These are phyloP conservation scores for Muricea muricata DNA, from an alignment of 92 coral and sea anemone genomes.

Conservation along the genomic window DNA sequence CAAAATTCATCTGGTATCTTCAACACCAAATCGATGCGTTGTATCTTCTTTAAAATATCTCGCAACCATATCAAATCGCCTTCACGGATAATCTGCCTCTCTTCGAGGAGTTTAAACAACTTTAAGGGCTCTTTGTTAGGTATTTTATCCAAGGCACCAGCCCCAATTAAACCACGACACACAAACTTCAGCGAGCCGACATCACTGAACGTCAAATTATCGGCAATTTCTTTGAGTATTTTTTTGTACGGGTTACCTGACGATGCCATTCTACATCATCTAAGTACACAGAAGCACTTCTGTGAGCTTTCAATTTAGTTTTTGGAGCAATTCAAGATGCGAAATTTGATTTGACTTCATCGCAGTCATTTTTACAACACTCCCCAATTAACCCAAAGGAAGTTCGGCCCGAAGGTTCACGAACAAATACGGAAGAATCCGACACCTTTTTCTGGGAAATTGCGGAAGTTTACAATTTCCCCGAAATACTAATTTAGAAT, in stretches of 20 bases:
- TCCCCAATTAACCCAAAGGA: background rate
- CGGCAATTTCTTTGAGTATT: slow-evolving; percentile 75
- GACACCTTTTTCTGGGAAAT: background rate
- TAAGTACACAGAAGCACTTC: background rate
- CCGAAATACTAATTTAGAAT: too few species aligned
- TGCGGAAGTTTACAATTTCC: background rate
- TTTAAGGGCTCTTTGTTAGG: background rate
- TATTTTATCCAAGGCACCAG: slow-evolving; percentile 26
- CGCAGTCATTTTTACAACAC: background rate
- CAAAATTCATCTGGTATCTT: slow-evolving; percentile 17
- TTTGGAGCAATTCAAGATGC: background rate
- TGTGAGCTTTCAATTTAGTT: background rate
- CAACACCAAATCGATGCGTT: slow-evolving; percentile 28
- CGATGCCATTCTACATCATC: background rate
- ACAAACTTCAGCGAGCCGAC: slow-evolving; percentile 84
- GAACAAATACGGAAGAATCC: slow-evolving; percentile 4
- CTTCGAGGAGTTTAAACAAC: slow-evolving; percentile 18
- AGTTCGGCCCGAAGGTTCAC: background rate
- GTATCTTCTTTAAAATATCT: slow-evolving; percentile 4
- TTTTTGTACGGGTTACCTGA: slow-evolving; percentile 11
- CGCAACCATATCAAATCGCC: slow-evolving; percentile 19
- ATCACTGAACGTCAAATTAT: slow-evolving; percentile 75
- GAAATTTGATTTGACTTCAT: background rate
- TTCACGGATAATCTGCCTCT: background rate
- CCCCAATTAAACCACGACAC: slow-evolving; percentile 20